Base-by-base conservation (phyloP, 2,113 vertebrate species). In the Onychostoma macrolepis region DNA sequence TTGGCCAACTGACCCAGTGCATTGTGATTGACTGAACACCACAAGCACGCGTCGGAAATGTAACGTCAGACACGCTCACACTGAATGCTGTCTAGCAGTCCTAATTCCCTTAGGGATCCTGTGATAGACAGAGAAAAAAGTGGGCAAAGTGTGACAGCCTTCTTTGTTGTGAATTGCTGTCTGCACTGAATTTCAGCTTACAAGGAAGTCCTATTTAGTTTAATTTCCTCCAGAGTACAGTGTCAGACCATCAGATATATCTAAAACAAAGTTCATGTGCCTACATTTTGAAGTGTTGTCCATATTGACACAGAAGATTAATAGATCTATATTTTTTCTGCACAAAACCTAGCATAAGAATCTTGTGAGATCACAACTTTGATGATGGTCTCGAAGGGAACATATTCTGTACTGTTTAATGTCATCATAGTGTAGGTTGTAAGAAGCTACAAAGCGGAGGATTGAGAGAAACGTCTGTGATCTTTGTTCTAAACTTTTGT, bases 381-480 rank as follows among this genome's bases (percentile, higher is more conserved):
- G 24, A 75, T 2, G 11, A 43, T 75, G 72, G 24, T 75, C 36
- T 13, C 38, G 43, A 5, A 43, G 36, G 36, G 24, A 43, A 6
- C 19, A n/a, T 43, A 6, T 74, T n/a, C 38, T 43, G 10, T 11
- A 26, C 7, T 63, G 21, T 74, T 38, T 74, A 12, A 75, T 45
- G 1, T 75, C 5, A 41, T 43, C 1, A 71, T 71, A 36, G 21
- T 12, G 21, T n/a, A n/a, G 5, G 38, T 75, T 75, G 21, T 74
- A 1, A 61, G 17, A 33, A 53, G 9, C 19, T 41, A 58, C 19
- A 72, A 71, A 80, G 87, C 15, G 80, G 82, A 82, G 67, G 71
- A 86, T 74, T 82, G 50, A 2, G 30, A 36, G 79, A 87, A 84
- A 81, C 48, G 71, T 71, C 80, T 67, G 45, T 30, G 33, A 67